These are phyloP conservation scores for Hyppa rectilinea DNA, from an alignment of 2,888 invertebrate species.

Conservation along the genomic window DNA sequence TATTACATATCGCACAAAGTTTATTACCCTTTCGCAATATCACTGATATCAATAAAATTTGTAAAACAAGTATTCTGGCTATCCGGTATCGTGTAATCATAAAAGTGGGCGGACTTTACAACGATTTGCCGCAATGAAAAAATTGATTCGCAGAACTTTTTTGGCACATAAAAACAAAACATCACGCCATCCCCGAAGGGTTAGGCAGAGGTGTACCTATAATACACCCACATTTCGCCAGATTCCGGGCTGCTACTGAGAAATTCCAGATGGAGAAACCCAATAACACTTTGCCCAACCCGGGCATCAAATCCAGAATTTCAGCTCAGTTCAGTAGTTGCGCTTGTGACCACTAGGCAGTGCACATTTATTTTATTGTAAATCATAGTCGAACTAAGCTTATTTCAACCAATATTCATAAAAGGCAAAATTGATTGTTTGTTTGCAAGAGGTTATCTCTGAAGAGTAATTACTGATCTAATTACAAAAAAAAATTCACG, in stretches of 20 bases:
- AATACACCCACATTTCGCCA: too few relatives aligned
- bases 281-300: too few relatives aligned
- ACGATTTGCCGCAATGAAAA: background rate
- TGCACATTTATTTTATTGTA: too few relatives aligned
- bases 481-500: background rate
- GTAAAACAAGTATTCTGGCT: conserved; percentile 19
- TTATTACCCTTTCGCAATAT: conserved; percentile 44
- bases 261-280: too few relatives aligned
- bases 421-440: background rate
- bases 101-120: conserved; percentile 40
- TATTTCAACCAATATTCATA: too few relatives aligned
- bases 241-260: too few relatives aligned
- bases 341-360: too few relatives aligned
- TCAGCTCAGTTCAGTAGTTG: too few relatives aligned
- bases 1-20: conserved; percentile 10
- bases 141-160: conserved; percentile 2
- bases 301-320: too few relatives aligned
- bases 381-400: background rate
- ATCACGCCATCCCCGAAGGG: too few relatives aligned
- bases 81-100: conserved; percentile 23
- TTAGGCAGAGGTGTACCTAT: too few relatives aligned
- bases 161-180: too few relatives aligned
- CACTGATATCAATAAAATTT: conserved; percentile 38
- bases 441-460: background rate
- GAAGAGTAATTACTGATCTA: background rate